Evolutionary conservation across 1,140 invertebrate genomes (phyloP), one percentile per base, ranked within the genome.

Genomic region (Euwallacea fornicatus): DNA sequence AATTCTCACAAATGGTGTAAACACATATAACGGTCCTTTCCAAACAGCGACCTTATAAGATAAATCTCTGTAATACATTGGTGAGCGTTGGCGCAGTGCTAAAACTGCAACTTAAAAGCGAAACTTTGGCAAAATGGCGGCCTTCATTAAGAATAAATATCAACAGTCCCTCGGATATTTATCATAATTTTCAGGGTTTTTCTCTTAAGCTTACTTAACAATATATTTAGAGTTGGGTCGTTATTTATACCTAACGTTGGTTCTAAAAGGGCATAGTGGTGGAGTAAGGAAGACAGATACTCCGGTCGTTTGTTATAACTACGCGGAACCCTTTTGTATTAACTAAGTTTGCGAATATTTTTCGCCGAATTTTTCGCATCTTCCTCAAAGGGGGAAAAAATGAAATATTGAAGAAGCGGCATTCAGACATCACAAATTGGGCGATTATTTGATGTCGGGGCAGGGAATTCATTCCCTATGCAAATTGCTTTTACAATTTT

Each of bases 141-240:
- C 62, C 62, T 64, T 64, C 62, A 65, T 65, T 65, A 65, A 65
- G 63, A 54, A 65, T 65, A 65, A 65, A 65, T 65, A 65, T 54
- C 63, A 65, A 65, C 47, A 42, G 46, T 11, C 11, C 47, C 15
- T 15, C 8, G 13, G 11, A 55, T 65, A 65, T 65, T 65, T 65
- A 65, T 65, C 63, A 54, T 65, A 65, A 65, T 65, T 65, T 54
- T 50, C 33, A 54, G 47, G 63, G 63, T 53, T 54, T 33, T 65
- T 65, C 43, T 54, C 63, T 41, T 65, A 65, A 65, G 63, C 63
- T 54, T 41, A 41, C 63, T 65, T 65, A 65, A 65, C 63, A 65
- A 65, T 65, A 54, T 65, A 54, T 65, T 65, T 65, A 54, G 63
- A 65, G 63, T 42, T 65, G 63, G 63, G 63, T 65, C 63, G 54